Evolutionary conservation across 2,888 invertebrate species (phyloP).

Genomic region (Eilema caniola): DNA sequence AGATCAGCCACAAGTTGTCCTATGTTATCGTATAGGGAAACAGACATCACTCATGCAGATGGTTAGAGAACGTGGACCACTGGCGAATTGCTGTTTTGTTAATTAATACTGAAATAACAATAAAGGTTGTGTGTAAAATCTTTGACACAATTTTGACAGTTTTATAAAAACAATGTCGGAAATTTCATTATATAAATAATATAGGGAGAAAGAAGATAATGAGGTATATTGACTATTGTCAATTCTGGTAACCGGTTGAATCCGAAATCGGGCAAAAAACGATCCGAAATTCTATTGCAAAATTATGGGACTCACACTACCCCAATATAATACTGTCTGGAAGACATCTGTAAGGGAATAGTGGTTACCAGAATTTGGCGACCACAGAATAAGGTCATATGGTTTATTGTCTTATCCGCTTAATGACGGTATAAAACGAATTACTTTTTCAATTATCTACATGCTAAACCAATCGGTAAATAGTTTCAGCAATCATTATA

Average conservation of each 20-base stretch:
- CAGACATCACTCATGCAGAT: slow-evolving; percentile 74
- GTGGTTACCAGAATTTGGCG: not conserved
- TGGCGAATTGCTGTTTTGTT: slow-evolving; percentile 46
- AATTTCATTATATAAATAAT: too few relatives aligned
- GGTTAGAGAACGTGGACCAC: slow-evolving; percentile 65
- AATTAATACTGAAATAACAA: slow-evolving; percentile 26
- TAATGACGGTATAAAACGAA: not conserved
- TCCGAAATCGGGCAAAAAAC: not conserved
- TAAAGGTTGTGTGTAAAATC: slow-evolving; percentile 6
- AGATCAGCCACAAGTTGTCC: slow-evolving; percentile 72
- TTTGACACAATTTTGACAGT: not conserved
- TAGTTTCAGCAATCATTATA: not conserved
- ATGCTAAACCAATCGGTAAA: not conserved
- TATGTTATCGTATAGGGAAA: slow-evolving; percentile 64
- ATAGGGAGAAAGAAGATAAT: too few relatives aligned
- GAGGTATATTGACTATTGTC: too few relatives aligned
- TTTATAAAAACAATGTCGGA: not conserved
- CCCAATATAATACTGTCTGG: not conserved
- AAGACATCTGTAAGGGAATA: too few relatives aligned
- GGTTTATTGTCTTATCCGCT: not conserved
- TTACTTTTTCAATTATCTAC: not conserved
- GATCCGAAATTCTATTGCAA: not conserved
- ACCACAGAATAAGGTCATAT: not conserved
- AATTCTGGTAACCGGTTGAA: not conserved
- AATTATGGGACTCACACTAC: not conserved